Percentiles rank a stretch among this genome's conserved stretches.
These are phyloP conservation scores for Uria lomvia DNA, from an alignment of 2,113 vertebrate genomes.

Conservation along the genomic window DNA sequence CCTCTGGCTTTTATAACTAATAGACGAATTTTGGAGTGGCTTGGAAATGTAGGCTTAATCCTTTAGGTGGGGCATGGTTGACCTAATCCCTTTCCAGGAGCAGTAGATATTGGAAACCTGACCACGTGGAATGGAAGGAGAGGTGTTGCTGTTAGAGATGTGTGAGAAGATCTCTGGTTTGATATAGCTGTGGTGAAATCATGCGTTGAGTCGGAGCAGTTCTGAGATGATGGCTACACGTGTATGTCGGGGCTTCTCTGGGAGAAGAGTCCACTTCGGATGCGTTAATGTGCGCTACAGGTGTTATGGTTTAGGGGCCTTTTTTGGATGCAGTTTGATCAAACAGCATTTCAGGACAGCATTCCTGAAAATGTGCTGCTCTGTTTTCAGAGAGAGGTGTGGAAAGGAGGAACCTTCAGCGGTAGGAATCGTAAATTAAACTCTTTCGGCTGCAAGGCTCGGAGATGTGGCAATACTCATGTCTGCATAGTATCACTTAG, in stretches of 20 bases:
- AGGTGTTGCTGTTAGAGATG: neutral
- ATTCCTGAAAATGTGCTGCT: neutral
- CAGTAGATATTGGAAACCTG: neutral
- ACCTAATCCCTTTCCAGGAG: neutral
- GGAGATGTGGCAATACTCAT: neutral
- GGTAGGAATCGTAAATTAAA: neutral
- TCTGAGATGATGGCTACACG: accelerated
- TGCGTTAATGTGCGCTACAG: accelerated
- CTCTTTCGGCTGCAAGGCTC: neutral
- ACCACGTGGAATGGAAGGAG: neutral
- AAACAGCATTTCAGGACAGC: neutral
- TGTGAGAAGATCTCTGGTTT: neutral
- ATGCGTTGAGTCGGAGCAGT: accelerated
- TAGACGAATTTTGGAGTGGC: neutral
- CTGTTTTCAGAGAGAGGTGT: neutral
- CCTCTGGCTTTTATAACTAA: neutral
- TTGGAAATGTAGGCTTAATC: neutral
- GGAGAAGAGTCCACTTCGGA: neutral
- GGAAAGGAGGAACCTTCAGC: neutral
- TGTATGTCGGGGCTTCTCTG: neutral
- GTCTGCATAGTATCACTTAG: neutral
- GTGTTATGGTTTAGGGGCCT: accelerated
- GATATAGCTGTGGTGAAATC: neutral
- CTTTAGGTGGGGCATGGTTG: neutral
- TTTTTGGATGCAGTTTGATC: neutral